Evolutionary conservation across 2,113 vertebrate species (phyloP), one percentile per base, ranked within the genome.

Genomic region (Sinocyclocheilus maitianheensis): DNA sequence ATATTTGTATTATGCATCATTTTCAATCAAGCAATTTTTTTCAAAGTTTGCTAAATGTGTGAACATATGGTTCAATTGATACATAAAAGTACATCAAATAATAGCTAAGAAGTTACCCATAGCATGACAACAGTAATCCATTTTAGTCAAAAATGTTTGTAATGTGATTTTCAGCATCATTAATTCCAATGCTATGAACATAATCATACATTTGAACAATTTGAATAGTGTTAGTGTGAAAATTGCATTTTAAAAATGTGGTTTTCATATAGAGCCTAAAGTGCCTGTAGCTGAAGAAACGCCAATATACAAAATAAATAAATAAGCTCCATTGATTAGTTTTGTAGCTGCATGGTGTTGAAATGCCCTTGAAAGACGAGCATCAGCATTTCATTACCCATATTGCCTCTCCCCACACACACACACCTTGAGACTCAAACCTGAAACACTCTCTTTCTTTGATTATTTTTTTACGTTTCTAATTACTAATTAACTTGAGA

Each of bases 401-500:
- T 94, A 62, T 51, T 46, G 34, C 24, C 8, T 2, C 77, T 5
- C 34, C n/a, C 53, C 5, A 8, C 37, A 43, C 65, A 90, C 93
- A 90, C 86, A 91, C 92, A 93, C 95, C 95, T 91, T 93, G 96
- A 98, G 97, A 97, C 95, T 90, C 94, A 96, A 96, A 96, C 96
- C 96, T 97, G 97, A 97, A 97, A 96, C 96, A 92, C 75, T 53
- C 65, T 72, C 95, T 95, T 94, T 95, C 95, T 95, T 94, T 94
- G 96, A 97, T 98, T 97, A 97, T 97, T 99, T 96, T 97, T 98
- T 98, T 97, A 98, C 96, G 96, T 96, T 94, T 94, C 97, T 96
- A 97, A 96, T 97, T 97, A 97, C 96, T 98, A 97, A 98, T 97
- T 98, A 97, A 98, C 97, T 98, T 96, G 96, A 97, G 96, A 97